Evolutionary conservation across 2,797 vertebrate species (phyloP).

Genomic region (Parambassis ranga): DNA sequence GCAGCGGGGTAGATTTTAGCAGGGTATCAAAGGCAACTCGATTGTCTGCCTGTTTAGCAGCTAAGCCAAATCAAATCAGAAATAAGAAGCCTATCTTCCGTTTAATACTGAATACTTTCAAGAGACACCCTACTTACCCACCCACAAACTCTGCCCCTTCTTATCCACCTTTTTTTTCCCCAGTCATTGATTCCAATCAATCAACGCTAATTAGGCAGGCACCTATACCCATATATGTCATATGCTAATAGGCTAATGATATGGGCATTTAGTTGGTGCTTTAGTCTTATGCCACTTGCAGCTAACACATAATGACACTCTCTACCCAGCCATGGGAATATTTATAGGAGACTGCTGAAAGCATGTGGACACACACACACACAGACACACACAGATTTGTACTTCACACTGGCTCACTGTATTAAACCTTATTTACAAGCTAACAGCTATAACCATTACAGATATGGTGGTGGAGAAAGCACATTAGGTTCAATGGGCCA

Average conservation of each 20-base stretch:
- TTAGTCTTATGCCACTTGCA: conserved; percentile 70
- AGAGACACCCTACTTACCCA: conserved; percentile 54
- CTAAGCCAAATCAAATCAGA: conserved; percentile 73
- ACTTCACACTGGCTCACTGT: conserved; percentile 53
- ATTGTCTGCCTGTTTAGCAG: conserved; percentile 65
- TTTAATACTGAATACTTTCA: conserved; percentile 69
- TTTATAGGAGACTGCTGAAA: conserved; percentile 63
- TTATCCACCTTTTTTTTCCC: conserved; percentile 43
- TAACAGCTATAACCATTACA: conserved; percentile 63
- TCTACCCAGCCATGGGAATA: conserved; percentile 70
- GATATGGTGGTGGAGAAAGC: conserved; percentile 48
- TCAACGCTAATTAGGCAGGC: conserved; percentile 73
- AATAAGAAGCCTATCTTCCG: conserved; percentile 68
- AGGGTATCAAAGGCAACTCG: conserved; percentile 71
- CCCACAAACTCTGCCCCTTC: conserved; percentile 63
- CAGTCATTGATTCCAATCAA: conserved; percentile 79
- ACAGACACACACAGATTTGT: conserved; percentile 10
- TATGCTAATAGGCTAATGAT: conserved; percentile 76
- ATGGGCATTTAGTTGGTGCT: conserved; percentile 71
- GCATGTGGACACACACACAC: conserved; percentile 24
- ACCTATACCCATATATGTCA: conserved; percentile 76
- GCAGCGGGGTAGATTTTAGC: conserved; percentile 54
- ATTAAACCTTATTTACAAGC: conserved; percentile 76
- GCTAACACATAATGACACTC: conserved; percentile 71
- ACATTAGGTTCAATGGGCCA: conserved; percentile 63